Base-by-base conservation (phyloP, 2,888 invertebrate species). In the Tinea pellionella region DNA sequence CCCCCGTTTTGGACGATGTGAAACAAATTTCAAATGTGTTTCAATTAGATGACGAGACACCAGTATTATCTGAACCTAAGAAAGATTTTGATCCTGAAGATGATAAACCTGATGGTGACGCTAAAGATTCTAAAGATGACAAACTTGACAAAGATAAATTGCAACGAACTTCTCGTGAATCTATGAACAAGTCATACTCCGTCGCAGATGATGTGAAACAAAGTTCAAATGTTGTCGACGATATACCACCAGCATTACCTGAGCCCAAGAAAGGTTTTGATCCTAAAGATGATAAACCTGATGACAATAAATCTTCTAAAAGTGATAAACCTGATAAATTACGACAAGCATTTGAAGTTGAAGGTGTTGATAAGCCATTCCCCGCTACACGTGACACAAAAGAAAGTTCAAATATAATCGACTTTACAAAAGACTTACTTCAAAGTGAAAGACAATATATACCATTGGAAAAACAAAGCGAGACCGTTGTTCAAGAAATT, bases 81-180 rank as follows among this genome's bases (percentile, higher is more conserved):
- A 8, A 18, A 19, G 24, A 53, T 24, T 24, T 24, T 24, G 24
- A 24, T 24, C 24, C 24, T 9, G 47, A 61, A 16, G 60, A 56
- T 11, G 19, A 47, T 8, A 61, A 60, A 6, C n/a, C 60, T 16
- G 55, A 57, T 18, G 24, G 53, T 11, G 51, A 24, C n/a, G n/a
- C n/a, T 24, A 24, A 24, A 24, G 3, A 51, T 32, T 13, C 58
- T 19, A 15, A 42, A 59, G 18, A 65, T 7, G 61, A 64, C 2
- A 61, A 64, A 18, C 64, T 56, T 18, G 13, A 59, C 56, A 63
- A 66, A 13, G 68, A n/a, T 30, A 24, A 57, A 41, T 41, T 24
- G 57, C 55, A n/a, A 15, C n/a, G 15, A 18, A 12, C 30, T 6
- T 19, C 8, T 42, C 12, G 29, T 16, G 61, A 65, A 59, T 58